phyloP scores from a whole-genome alignment of 2,113 vertebrate genomes.

The Anhinga rufa region DNA sequence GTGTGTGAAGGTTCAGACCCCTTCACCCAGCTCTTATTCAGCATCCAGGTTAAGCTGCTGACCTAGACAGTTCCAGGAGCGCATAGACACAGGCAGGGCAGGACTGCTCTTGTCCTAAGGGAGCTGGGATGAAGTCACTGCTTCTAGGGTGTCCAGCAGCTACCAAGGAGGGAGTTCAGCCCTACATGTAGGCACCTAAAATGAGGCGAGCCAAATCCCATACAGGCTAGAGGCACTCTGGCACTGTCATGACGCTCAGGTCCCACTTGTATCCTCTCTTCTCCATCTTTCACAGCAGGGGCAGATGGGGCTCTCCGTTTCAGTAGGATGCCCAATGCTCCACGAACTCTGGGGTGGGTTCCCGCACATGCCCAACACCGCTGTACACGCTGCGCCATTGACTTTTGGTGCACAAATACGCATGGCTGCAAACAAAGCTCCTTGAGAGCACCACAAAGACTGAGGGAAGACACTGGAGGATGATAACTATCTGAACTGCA shows the following conservation, averaged over 20 bases:
- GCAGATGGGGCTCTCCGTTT: background rate
- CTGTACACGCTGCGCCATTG: accelerated
- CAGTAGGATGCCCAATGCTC: background rate
- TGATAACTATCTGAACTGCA: background rate
- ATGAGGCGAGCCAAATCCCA: background rate
- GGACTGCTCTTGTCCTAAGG: background rate
- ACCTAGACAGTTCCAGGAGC: background rate
- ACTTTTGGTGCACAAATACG: background rate
- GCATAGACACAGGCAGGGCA: background rate
- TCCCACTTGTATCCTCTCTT: background rate
- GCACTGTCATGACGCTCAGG: background rate
- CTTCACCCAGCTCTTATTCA: background rate
- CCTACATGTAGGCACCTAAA: background rate
- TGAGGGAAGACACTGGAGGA: background rate
- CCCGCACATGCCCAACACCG: background rate
- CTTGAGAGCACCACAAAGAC: background rate
- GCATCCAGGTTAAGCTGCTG: background rate
- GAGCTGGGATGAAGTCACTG: background rate
- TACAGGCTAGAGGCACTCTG: background rate
- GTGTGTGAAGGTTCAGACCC: background rate
- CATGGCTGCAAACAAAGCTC: background rate
- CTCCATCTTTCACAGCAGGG: background rate
- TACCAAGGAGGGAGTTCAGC: background rate
- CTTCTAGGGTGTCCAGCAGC: background rate
- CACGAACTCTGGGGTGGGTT: accelerated